These are phyloP conservation scores for Ceratina calcarata DNA, from an alignment of 1,140 invertebrate genomes.

Conservation along the genomic window DNA sequence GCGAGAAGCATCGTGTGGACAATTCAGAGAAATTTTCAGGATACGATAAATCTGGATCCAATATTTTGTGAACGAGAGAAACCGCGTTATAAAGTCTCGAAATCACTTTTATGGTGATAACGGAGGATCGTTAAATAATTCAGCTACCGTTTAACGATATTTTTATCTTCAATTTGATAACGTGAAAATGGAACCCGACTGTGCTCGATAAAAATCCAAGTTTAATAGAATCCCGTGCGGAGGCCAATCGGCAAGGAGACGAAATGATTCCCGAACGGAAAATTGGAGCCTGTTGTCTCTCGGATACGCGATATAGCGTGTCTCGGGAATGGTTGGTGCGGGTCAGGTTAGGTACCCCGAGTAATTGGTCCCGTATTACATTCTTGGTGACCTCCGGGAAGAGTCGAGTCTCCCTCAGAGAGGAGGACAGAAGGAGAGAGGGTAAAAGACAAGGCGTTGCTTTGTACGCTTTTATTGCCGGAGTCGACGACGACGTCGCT, in stretches of 20 bases:
- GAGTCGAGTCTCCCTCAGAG: conserved; percentile 13
- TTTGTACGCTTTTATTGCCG: conserved; percentile 60
- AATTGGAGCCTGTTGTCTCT: conserved; percentile 54
- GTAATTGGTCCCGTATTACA: conserved; percentile 77
- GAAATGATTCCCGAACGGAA: conserved; percentile 19
- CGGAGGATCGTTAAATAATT: no score
- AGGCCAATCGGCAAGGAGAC: background rate
- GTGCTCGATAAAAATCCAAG: no score
- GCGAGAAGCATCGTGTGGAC: conserved; percentile 18
- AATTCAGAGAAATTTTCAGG: conserved; percentile 29
- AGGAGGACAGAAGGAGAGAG: background rate
- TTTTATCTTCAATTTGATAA: no score
- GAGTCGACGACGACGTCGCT: conserved; percentile 28
- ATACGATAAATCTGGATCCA: conserved; percentile 31
- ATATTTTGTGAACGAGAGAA: background rate
- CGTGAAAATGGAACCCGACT: no score
- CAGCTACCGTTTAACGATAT: no score
- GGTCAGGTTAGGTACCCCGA: conserved; percentile 57
- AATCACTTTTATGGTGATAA: no score
- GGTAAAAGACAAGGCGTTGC: conserved; percentile 48
- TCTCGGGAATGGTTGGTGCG: conserved; percentile 20
- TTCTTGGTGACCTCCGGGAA: conserved; percentile 66
- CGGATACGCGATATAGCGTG: conserved; percentile 51
- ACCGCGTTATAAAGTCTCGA: background rate
- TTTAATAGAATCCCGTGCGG: background rate